phyloP scores from a whole-genome alignment of 2,113 vertebrate species.

The Glaucomys volans region DNA sequence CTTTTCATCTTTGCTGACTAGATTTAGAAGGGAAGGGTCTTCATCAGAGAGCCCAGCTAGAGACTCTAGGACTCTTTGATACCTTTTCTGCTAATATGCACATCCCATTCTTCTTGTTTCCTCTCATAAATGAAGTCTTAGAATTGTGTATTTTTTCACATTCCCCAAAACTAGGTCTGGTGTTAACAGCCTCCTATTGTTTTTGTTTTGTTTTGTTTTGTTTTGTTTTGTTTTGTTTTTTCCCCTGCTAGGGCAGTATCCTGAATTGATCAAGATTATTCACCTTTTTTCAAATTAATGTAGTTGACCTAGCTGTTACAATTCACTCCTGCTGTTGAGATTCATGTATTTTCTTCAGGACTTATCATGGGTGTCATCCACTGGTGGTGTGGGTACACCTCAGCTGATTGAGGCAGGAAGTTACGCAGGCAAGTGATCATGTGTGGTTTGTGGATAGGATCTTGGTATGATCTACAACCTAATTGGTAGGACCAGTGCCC shows the following conservation, averaged over 20 bases:
- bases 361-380: accelerated
- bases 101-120: neutral
- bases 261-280: neutral
- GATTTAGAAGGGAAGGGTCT: neutral
- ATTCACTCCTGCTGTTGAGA: neutral
- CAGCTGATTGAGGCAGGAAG: neutral
- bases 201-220: too few species aligned
- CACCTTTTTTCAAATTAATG: neutral
- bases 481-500: neutral
- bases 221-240: too few species aligned
- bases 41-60: neutral
- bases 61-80: neutral
- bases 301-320: neutral
- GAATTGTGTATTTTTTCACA: neutral
- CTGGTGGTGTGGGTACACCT: neutral
- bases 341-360: neutral
- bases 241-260: too few species aligned
- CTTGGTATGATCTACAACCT: neutral
- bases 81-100: too few species aligned
- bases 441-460: too few species aligned
- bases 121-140: neutral
- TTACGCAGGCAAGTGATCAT: too few species aligned
- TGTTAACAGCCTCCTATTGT: neutral
- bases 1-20: neutral
- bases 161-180: neutral